Conservation (phyloP, 2,797 vertebrate species). For the Carduelis carduelis region DNA sequence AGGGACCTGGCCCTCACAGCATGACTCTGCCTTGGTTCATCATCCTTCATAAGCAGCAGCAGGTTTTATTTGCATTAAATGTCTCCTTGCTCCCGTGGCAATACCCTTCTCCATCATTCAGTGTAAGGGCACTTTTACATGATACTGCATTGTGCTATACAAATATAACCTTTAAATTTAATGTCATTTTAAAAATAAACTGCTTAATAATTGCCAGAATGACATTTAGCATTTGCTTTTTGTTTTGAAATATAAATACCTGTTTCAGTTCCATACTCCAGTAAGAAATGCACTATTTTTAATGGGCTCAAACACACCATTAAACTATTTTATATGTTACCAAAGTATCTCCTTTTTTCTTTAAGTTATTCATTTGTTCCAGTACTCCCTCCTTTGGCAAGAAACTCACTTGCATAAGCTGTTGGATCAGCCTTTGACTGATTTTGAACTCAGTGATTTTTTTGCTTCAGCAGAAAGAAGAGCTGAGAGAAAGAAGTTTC, state of each 20-base stretch:
- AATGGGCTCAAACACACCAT: background rate
- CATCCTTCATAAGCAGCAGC: background rate
- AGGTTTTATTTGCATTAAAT: background rate
- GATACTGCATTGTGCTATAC: background rate
- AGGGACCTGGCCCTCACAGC: background rate
- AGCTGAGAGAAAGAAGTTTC: conserved; percentile 1
- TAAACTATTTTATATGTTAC: background rate
- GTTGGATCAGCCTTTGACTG: conserved; percentile 36
- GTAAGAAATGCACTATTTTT: background rate
- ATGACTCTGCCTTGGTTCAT: background rate
- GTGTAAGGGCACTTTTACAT: background rate
- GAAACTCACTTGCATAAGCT: conserved; percentile 48
- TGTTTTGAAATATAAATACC: background rate
- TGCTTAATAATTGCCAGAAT: background rate
- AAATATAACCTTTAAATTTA: background rate
- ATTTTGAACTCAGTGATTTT: conserved; percentile 15
- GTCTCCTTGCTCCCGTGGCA: background rate
- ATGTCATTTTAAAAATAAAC: background rate
- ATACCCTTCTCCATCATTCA: background rate
- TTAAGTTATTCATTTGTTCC: conserved; percentile 27
- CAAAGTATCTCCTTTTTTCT: background rate
- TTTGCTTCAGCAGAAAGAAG: conserved; percentile 3
- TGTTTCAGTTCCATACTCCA: background rate
- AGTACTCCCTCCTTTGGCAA: conserved; percentile 42
- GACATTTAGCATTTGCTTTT: background rate